phyloP scores from a whole-genome alignment of 2,888 invertebrate genomes.

The Acronicta leporina region DNA sequence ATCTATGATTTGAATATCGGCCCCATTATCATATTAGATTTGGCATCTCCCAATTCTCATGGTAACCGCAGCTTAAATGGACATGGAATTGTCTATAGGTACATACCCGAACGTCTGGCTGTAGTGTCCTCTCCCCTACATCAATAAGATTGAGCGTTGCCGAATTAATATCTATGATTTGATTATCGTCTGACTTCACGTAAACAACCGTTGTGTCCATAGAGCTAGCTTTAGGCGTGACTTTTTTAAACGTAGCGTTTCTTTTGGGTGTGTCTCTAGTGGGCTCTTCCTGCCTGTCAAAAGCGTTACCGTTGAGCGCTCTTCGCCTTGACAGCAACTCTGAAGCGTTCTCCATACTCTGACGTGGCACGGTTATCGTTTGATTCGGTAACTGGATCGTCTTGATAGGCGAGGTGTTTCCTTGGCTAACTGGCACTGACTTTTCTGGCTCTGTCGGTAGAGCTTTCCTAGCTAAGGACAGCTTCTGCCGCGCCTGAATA shows the following conservation, averaged over 20 bases:
- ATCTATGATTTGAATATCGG: no score
- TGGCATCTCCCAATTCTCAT: no score
- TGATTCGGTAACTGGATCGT: conserved; percentile 83
- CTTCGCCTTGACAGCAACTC: conserved; percentile 80
- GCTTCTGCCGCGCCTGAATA: conserved; percentile 83
- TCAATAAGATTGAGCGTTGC: conserved; percentile 82
- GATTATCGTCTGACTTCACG: conserved; percentile 72
- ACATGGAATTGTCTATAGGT: background rate
- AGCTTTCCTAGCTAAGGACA: conserved; percentile 80
- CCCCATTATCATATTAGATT: no score
- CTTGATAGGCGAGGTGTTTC: conserved; percentile 73
- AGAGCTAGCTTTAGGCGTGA: conserved; percentile 70
- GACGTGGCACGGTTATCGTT: conserved; percentile 80
- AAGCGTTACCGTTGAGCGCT: conserved; percentile 69
- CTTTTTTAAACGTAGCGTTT: conserved; percentile 81
- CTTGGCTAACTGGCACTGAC: conserved; percentile 64
- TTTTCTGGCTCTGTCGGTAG: conserved; percentile 78
- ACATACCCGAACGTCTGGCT: conserved; percentile 69
- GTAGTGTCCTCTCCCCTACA: conserved; percentile 68
- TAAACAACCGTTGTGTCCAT: conserved; percentile 81
- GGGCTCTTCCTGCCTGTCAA: conserved; percentile 71
- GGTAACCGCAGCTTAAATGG: no score
- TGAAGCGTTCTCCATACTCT: conserved; percentile 83
- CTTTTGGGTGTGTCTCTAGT: conserved; percentile 76
- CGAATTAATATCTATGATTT: conserved; percentile 84